Evolutionary conservation across 1,140 invertebrate genomes (phyloP), one percentile per base, ranked within the genome.

Genomic region (Drosophila subobscura): DNA sequence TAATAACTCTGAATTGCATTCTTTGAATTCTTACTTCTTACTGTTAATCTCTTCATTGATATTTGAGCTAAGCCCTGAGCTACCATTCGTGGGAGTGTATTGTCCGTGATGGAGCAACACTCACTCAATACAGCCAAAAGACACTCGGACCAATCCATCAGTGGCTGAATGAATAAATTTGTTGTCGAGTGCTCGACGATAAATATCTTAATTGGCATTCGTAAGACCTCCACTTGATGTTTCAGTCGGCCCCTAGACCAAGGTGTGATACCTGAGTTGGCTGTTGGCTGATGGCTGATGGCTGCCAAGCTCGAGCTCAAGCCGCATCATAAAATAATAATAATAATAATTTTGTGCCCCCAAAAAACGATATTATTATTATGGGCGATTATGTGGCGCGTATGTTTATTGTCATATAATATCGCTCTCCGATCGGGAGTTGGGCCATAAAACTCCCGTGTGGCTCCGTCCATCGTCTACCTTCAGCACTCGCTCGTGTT

Each of bases 331-430:
- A 57, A 73, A 73, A 51, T 73, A 76, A 72, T 76, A 68, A 77
- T 57, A 80, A 77, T 84, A 79, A 66, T 71, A 72, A 52, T 49
- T 23, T 20, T 20, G 0, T 20, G 0, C 16, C 16, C 29, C 58
- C 25, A 10, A 27, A 53, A 37, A 67, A 65, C 67, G 71, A 63
- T 73, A 73, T 74, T 74, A 67, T 63, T 73, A 80, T 68, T n/a
- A 47, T 29, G 61, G 73, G 57, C 64, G 68, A 81, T 88, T 86
- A 85, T 86, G 81, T 86, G 81, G 83, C 83, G 81, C 81, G 84
- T 86, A 81, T 86, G 74, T 86, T 81, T 85, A 80, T 86, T 88
- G 81, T 81, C 70, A 86, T 77, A 78, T 65, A 86, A 74, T 67
- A 77, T 73, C 67, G 74, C 10, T n/a, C 51, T 41, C 41, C 52